Base-by-base conservation (phyloP, 2,113 vertebrate genomes). In the Rhadina sibilatrix region DNA sequence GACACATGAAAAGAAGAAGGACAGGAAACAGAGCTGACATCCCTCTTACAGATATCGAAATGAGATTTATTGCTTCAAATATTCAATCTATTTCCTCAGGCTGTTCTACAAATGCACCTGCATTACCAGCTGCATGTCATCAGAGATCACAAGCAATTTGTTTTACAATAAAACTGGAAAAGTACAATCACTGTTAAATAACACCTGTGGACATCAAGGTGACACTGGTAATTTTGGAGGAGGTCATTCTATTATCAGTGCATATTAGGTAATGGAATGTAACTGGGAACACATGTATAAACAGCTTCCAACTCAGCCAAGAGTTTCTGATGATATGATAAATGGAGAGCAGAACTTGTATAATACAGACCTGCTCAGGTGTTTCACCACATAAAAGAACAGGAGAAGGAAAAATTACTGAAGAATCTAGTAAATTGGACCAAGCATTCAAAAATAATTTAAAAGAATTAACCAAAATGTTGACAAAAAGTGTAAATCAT, bases 121-220 rank as follows among this genome's bases (percentile, higher is more conserved):
- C 23, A 37, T 75, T 89, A 59, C 46, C 40, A 83, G 27, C 74
- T 74, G 71, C 54, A 59, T 93, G 38, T 47, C 77, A 86, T 74
- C 91, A 60, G 78, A 92, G 93, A 95, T 78, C 49, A 75, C 3
- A 35, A 85, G 52, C 40, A 69, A 95, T 84, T 83, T 97, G 85
- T 82, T 74, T 54, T 84, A 92, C 86, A 91, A 31, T 54, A 79
- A 78, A 96, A 89, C n/a, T 83, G 63, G 42, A 57, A 92, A 91
- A 63, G 68, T 80, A 78, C 61, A 91, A 86, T 65, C 56, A 47
- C 35, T 42, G n/a, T 78, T 95, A 87, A 95, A 89, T 61, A 97
- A 94, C 46, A 92, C 37, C 94, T 93, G 27, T 5, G 60, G n/a
- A 95, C 90, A 79, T 72, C 59, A 92, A 65, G 47, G 87, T 91